Percentiles rank a stretch among this genome's conserved stretches.
Evolutionary conservation across 2,888 invertebrate species (phyloP).

Genomic region (Sicus ferrugineus): DNA sequence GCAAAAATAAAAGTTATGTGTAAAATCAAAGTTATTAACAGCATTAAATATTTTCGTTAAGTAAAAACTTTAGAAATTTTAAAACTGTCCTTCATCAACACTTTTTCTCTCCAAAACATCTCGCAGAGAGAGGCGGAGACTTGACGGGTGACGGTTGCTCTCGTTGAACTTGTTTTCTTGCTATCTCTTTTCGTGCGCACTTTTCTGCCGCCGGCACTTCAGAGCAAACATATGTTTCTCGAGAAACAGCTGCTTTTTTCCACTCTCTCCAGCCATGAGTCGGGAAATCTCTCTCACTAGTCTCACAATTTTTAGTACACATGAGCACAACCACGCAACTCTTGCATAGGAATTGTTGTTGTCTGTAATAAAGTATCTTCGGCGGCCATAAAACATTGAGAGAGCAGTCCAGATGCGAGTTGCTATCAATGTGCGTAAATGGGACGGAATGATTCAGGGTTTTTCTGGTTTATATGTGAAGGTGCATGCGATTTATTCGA

Average conservation of each 20-base stretch:
- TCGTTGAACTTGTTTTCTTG: not conserved
- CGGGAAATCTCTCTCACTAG: not conserved
- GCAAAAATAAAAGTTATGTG: no score
- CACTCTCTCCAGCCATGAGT: no score
- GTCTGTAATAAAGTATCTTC: slow-evolving; percentile 63
- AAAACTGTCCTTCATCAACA: no score
- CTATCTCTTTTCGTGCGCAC: slow-evolving; percentile 6
- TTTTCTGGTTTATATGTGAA: not conserved
- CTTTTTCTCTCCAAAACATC: no score
- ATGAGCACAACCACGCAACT: slow-evolving; percentile 41
- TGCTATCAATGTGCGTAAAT: slow-evolving; percentile 26
- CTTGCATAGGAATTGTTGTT: slow-evolving; percentile 42
- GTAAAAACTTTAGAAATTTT: no score
- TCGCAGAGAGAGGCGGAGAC: slow-evolving; percentile 56
- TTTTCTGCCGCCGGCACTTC: slow-evolving; percentile 38
- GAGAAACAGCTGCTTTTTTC: slow-evolving; percentile 52
- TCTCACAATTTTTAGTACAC: slow-evolving; percentile 25
- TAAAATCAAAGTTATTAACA: no score
- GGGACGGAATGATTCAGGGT: slow-evolving; percentile 35
- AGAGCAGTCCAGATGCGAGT: slow-evolving; percentile 45
- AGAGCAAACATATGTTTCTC: slow-evolving; percentile 50
- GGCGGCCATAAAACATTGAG: slow-evolving; percentile 64
- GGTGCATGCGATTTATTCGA: slow-evolving; percentile 48
- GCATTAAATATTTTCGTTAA: no score
- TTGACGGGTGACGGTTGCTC: slow-evolving; percentile 44